Evolutionary conservation across 1,140 invertebrate species (phyloP).

Genomic region (Zaprionus capensis): DNA sequence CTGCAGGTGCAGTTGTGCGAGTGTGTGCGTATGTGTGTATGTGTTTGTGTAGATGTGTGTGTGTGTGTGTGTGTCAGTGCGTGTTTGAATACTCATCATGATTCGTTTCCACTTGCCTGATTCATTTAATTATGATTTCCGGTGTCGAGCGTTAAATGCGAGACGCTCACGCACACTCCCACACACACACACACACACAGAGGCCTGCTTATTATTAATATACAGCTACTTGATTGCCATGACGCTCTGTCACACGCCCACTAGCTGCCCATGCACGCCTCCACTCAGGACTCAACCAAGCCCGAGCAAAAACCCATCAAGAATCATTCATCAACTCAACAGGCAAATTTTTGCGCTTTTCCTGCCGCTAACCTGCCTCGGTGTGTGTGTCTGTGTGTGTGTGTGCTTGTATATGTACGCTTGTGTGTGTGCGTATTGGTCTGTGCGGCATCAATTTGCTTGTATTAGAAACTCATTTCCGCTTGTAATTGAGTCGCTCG

Average conservation of each 20-base stretch:
- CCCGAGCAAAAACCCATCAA: constrained; percentile 37
- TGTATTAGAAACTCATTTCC: constrained; percentile 78
- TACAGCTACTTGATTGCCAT: constrained; percentile 59
- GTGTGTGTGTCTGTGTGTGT: constrained; percentile 5
- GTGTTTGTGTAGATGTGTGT: background rate
- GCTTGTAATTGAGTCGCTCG: constrained; percentile 72
- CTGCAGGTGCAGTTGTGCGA: background rate
- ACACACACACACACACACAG: constrained; percentile 11
- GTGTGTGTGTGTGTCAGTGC: background rate
- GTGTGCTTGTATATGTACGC: background rate
- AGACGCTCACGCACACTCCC: constrained; percentile 11
- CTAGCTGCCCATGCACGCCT: constrained; percentile 5
- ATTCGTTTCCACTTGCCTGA: constrained; percentile 69
- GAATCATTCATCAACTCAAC: constrained; percentile 68
- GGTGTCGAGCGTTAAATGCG: constrained; percentile 44
- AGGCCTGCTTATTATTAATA: constrained; percentile 44
- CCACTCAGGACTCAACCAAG: background rate
- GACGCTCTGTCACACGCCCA: constrained; percentile 25
- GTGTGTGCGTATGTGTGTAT: background rate
- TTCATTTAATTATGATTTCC: constrained; percentile 79
- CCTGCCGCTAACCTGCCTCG: constrained; percentile 15
- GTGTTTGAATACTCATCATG: constrained; percentile 28
- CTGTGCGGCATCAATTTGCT: constrained; percentile 66
- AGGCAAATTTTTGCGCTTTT: constrained; percentile 63
- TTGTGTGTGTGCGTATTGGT: constrained; percentile 17